Evolutionary conservation across 2,888 invertebrate genomes (phyloP).

Genomic region (Diaperis boleti): DNA sequence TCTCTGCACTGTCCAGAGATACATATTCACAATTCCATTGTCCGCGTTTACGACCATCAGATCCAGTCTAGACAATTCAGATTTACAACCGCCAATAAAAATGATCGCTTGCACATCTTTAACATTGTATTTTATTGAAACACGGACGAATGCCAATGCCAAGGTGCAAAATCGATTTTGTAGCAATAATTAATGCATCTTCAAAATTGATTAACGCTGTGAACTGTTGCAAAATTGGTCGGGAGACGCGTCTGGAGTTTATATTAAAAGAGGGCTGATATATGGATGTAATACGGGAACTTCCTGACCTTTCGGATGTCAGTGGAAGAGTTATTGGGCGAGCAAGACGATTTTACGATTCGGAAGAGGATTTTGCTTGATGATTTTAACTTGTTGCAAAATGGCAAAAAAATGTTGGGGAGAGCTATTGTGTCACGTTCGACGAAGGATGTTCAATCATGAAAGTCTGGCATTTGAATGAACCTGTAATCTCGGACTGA

Average conservation of each 20-base stretch:
- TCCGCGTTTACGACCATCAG: neutral
- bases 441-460: too few species aligned
- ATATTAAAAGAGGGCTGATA: constrained; percentile 1
- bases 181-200: neutral
- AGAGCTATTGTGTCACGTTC: too few species aligned
- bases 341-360: constrained; percentile 3
- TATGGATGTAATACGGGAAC: neutral
- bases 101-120: neutral
- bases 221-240: neutral
- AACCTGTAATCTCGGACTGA: too few species aligned
- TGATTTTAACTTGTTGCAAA: constrained; percentile 5
- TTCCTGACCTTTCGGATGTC: neutral
- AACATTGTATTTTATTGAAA: neutral
- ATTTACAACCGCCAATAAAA: constrained; percentile 5
- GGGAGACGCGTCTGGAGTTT: constrained; percentile 1
- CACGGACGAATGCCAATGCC: too few species aligned
- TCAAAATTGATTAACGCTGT: neutral
- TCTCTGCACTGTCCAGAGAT: too few species aligned
- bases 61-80: constrained; percentile 1
- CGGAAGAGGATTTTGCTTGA: too few species aligned
- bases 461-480: too few species aligned
- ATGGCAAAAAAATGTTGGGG: neutral
- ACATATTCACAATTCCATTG: neutral
- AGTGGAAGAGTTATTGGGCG: neutral
- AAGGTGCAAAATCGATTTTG: neutral